These are phyloP conservation scores for Eleginops maclovinus DNA, from an alignment of 2,113 vertebrate species.

Conservation along the genomic window DNA sequence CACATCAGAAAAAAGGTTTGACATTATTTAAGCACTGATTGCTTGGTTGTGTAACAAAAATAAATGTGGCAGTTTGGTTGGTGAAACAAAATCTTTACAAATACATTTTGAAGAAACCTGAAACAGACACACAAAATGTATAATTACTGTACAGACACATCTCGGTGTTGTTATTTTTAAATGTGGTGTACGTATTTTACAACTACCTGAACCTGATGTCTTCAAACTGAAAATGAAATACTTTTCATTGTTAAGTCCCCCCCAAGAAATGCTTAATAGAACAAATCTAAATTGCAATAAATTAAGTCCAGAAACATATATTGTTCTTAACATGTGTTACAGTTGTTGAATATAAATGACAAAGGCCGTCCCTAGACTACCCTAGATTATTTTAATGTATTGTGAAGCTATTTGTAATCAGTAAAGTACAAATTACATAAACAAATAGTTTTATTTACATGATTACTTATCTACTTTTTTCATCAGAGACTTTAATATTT, in stretches of 20 bases:
- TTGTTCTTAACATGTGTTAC: not conserved
- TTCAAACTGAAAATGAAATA: not conserved
- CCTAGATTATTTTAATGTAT: not conserved
- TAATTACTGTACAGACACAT: not conserved
- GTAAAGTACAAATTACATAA: not conserved
- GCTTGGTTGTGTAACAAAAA: slow-evolving; percentile 9
- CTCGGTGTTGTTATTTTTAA: not conserved
- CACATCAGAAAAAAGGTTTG: not conserved
- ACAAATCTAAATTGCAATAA: not conserved
- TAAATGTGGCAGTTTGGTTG: not conserved
- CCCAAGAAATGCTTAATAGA: no score
- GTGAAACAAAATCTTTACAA: not conserved
- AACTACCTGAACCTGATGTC: not conserved
- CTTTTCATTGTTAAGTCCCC: not conserved
- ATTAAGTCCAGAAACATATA: not conserved
- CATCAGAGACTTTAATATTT: not conserved
- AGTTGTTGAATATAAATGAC: not conserved
- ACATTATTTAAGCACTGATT: not conserved
- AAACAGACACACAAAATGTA: not conserved
- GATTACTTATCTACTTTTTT: not conserved
- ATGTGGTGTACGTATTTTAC: not conserved
- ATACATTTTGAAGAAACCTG: not conserved
- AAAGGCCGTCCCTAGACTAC: not conserved
- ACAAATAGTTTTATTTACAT: not conserved
- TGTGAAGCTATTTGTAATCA: not conserved